phyloP scores from a whole-genome alignment of 2,888 invertebrate genomes.

The Harpagoxenus sublaevis region DNA sequence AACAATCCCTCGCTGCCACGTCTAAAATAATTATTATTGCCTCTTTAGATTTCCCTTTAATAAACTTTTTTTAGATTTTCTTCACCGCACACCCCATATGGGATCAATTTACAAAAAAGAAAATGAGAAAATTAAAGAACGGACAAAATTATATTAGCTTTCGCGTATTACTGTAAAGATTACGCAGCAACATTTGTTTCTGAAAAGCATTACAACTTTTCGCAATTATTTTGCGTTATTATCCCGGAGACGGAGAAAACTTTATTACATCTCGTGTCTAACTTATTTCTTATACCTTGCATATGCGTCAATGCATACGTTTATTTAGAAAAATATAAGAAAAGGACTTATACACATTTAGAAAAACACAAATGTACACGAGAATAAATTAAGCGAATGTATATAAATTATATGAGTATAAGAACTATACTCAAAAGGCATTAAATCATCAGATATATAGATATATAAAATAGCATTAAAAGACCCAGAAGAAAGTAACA shows the following conservation, averaged over 20 bases:
- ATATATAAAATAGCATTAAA: neutral
- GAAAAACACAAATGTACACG: neutral
- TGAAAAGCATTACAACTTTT: neutral
- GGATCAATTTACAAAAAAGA: conserved; percentile 53
- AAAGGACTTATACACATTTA: neutral
- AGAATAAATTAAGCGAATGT: neutral
- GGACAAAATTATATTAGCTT: conserved; percentile 56
- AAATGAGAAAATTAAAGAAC: neutral
- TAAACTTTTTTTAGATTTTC: conserved; percentile 39
- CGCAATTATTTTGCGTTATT: neutral
- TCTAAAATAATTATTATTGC: conserved; percentile 51
- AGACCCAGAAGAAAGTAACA: neutral
- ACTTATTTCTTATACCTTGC: neutral
- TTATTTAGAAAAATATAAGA: neutral
- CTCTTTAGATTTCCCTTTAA: neutral
- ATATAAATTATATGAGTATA: no score
- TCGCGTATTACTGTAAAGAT: conserved; percentile 45
- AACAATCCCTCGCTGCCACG: conserved; percentile 27
- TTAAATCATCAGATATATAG: neutral
- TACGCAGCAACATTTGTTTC: neutral
- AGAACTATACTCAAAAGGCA: no score
- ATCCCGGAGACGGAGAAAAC: neutral
- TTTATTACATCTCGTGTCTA: neutral
- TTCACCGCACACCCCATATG: conserved; percentile 6
- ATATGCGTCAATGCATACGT: neutral